Percentiles rank a stretch among this genome's conserved stretches.
These are phyloP conservation scores for Xiphophorus birchmanni DNA, from an alignment of 2,797 vertebrate species.

Conservation along the genomic window DNA sequence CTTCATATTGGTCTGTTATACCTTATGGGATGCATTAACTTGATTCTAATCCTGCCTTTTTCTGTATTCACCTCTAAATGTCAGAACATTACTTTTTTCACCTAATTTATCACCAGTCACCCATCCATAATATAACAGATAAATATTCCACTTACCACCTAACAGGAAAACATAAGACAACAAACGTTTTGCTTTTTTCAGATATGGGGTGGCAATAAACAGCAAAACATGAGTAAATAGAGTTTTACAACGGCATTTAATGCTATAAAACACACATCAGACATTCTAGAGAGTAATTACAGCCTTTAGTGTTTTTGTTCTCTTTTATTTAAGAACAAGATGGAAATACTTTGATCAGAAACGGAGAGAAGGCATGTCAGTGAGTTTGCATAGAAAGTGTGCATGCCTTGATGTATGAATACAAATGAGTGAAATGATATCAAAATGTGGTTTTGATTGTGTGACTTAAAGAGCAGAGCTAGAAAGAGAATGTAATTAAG, in stretches of 20 bases:
- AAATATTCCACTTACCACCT: neutral
- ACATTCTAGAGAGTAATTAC: constrained; percentile 47
- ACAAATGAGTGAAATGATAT: constrained; percentile 66
- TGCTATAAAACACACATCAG: constrained; percentile 5
- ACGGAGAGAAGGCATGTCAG: neutral
- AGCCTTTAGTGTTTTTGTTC: constrained; percentile 42
- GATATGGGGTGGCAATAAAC: neutral
- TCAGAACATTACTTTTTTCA: neutral
- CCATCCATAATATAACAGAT: neutral
- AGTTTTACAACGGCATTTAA: constrained; percentile 1
- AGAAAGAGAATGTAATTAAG: constrained; percentile 56
- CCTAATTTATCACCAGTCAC: neutral
- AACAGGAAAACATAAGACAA: neutral
- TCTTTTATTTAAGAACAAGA: constrained; percentile 57
- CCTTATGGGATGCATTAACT: neutral
- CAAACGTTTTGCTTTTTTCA: neutral
- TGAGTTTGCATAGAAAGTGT: constrained; percentile 11
- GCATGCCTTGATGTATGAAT: constrained; percentile 41
- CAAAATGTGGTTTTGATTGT: constrained; percentile 67
- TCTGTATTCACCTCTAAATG: neutral
- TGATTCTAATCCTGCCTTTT: neutral
- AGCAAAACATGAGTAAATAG: constrained; percentile 8
- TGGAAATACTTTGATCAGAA: constrained; percentile 54
- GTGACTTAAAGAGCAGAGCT: constrained; percentile 48
- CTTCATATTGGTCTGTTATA: neutral